These are phyloP conservation scores for Mohoua ochrocephala DNA, from an alignment of 2,113 vertebrate genomes.

Conservation along the genomic window DNA sequence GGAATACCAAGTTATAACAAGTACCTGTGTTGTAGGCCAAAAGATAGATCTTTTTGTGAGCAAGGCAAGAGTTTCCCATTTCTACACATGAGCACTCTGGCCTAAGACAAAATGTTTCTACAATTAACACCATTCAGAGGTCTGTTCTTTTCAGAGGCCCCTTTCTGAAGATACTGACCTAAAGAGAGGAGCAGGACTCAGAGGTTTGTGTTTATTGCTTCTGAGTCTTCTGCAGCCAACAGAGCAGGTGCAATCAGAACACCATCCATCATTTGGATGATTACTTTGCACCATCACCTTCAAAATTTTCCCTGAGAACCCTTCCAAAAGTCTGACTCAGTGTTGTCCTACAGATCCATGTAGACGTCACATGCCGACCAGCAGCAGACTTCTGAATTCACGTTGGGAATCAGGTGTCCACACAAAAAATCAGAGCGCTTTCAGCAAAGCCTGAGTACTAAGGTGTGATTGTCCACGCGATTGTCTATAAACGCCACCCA, in stretches of 20 bases:
- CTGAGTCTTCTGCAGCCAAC: neutral
- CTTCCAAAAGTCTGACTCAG: neutral
- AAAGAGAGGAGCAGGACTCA: neutral
- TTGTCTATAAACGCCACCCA: neutral
- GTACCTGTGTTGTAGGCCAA: neutral
- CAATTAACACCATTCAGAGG: neutral
- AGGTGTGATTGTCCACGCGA: too few relatives aligned
- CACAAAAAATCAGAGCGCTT: neutral
- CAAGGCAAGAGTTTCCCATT: neutral
- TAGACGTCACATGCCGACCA: accelerated
- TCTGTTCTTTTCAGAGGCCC: neutral
- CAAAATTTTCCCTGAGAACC: neutral
- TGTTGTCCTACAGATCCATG: neutral
- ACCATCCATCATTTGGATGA: neutral
- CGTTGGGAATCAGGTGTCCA: neutral
- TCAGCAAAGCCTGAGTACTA: neutral
- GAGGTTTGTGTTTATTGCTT: neutral
- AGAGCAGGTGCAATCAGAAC: neutral
- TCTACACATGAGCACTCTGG: neutral
- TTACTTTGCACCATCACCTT: neutral
- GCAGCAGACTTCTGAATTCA: neutral
- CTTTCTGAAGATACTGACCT: neutral
- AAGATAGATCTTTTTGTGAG: neutral
- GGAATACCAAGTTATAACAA: conserved; percentile 37
- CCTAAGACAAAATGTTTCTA: neutral